Evolutionary conservation across 2,888 invertebrate species (phyloP), one percentile per base, ranked within the genome.

Genomic region (Mythimna albipuncta): DNA sequence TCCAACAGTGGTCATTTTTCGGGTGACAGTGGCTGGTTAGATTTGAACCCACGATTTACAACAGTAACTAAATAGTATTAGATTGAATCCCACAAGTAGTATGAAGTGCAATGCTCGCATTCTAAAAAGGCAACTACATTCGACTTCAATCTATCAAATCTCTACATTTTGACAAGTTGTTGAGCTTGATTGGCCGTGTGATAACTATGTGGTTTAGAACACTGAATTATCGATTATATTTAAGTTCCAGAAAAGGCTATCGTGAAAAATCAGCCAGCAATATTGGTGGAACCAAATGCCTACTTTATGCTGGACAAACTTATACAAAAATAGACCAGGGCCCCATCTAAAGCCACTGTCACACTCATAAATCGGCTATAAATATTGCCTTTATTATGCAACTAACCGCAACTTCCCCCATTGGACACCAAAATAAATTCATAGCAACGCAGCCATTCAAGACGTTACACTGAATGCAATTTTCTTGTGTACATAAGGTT

Each of bases 401-500:
- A 52, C 41, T 16, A 10, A 55, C 55, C 54, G 32, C 54, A 65
- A 35, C 19, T 47, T 68, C 54, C 66, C 59, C 81, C 52, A 59
- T 68, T 57, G 69, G 70, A 70, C 59, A 32, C 57, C 19, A 57
- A 75, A 80, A 81, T 83, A 83, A 81, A 83, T 81, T 70, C 67
- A 68, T 65, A 68, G 61, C 64, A 59, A 32, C 61, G 44, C 66
- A 10, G 11, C 84, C 57, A 69, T 72, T 57, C 65, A 44, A 63
- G 65, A 57, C 50, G 63, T 69, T 55, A 84, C 47, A 69, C 41
- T 65, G 64, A 70, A 79, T 78, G 83, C 86, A 86, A 87, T 86
- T 87, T 86, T 73, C 83, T 80, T 78, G 62, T 71, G 87, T 82
- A 86, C 77, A 87, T 85, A 86, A 64, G 69, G 75, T 74, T 69